Percentiles rank a stretch among this genome's conserved stretches.
Conservation (phyloP, 2,113 vertebrate genomes). For the Hippopotamus amphibius region DNA sequence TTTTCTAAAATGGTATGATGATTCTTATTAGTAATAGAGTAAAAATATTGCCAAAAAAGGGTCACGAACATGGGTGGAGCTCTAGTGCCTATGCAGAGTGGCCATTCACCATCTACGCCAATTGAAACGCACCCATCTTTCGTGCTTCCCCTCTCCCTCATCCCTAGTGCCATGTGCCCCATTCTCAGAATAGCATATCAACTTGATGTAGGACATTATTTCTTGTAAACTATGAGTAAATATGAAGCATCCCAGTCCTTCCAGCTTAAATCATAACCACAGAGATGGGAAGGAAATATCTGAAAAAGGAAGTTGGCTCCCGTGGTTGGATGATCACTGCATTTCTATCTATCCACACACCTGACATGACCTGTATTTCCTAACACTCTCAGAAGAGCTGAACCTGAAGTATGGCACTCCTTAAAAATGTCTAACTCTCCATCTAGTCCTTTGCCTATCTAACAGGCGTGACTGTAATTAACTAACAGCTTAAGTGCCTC, state of each 20-base stretch:
- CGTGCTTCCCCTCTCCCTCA: background rate
- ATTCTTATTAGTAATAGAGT: background rate
- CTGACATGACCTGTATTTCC: background rate
- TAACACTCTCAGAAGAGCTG: background rate
- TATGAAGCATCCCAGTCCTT: background rate
- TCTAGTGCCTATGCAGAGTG: background rate
- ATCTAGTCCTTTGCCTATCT: background rate
- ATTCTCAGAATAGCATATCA: background rate
- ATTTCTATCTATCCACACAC: background rate
- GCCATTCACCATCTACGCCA: background rate
- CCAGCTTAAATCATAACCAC: background rate
- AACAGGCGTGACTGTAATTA: background rate
- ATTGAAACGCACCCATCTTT: background rate
- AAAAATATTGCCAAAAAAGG: background rate
- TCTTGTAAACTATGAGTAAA: background rate
- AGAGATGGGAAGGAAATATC: background rate
- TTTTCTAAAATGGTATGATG: background rate
- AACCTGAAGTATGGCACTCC: background rate
- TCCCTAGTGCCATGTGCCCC: background rate
- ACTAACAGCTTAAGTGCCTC: background rate
- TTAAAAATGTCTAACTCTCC: background rate
- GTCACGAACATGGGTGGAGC: background rate
- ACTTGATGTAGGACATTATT: background rate
- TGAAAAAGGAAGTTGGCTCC: background rate
- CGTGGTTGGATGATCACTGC: background rate